Evolutionary conservation across 2,113 vertebrate species (phyloP), one percentile per base, ranked within the genome.

Genomic region (Sapajus apella): DNA sequence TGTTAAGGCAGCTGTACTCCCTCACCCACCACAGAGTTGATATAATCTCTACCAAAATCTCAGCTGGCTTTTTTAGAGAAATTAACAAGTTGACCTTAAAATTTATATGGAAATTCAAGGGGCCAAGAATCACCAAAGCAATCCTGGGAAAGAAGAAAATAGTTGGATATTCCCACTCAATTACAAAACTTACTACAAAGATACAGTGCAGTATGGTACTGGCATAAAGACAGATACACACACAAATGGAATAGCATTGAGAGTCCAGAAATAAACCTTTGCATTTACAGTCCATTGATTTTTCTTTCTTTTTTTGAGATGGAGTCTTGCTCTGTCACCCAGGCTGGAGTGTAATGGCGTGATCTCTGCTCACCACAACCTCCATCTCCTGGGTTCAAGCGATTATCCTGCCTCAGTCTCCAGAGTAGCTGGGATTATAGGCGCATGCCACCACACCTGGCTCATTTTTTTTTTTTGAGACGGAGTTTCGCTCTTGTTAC

Each of bases 391-490:
- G 0, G 66, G 13, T 17, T 68, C 30, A 68, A 35, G 66, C 6
- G 7, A 68, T 68, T 4, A 16, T 35, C 16, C 32, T 8, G 14
- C 32, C 66, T 68, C 32, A 35, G 30, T 3, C 66, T 68, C 32
- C 66, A 6, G 16, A 68, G 66, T 68, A 68, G 66, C 66, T 68
- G 32, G 32, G 32, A 68, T 35, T 35, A 68, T 2, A 68, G 66
- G 66, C 6, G 32, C 1, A 3, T 14, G 13, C 32, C 32, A 68
- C 14, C 66, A 35, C 1, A 1, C 14, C 6, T 6, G 0, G 66
- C 32, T 68, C 14, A 68, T 35, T 16, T 58, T 68, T 40, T 40
- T 40, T 40, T 40, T 40, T 40, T 40, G 37, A 40, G 37, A 40
- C 37, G 37, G 37, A 40, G 37, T 40, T 40, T 40, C 37, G 37